Base-by-base conservation (phyloP, 2,888 invertebrate species). In the Marronus borbonicus region DNA sequence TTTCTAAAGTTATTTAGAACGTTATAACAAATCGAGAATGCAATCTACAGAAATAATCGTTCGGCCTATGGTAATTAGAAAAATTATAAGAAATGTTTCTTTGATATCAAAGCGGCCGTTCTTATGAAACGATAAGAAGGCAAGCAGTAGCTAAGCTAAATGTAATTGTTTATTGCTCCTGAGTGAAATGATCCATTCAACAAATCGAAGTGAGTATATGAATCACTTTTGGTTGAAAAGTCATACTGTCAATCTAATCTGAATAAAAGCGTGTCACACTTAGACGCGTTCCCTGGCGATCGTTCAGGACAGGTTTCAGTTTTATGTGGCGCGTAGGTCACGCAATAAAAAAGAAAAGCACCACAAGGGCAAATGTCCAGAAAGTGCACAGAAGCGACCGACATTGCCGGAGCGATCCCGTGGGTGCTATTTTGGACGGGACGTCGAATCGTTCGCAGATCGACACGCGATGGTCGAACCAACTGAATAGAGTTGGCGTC, bases 211-310 rank as follows among this genome's bases (percentile, higher is more conserved):
- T 12, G 12, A 12, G 12, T 44, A 44, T 12, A 44, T 44, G 5
- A 36, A 7, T 44, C 8, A 12, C 12, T 44, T 44, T 44, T 12
- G 8, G 3, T 12, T 44, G 44, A 44, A 5, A 39, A 44, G 8
- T 39, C 8, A 44, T 8, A 44, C 14, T 62, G 10, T 44, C 14
- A 58, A 5, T 60, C 62, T 62, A 74, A 74, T 74, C 62, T 74
- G 36, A 60, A 74, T 74, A 74, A 74, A 74, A 74, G 60, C 72
- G 10, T 60, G 24, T 28, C 24, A 44, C 72, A 44, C 60, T 74
- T 24, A 49, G 52, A 24, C 44, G 20, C 60, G 28, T 74, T 60
- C 72, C 20, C 60, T 7, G 24, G 72, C 17, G 72, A 74, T 74
- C 58, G 60, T 28, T 44, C 24, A 20, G 60, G 1, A 10, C 60